Conservation (phyloP, 1,140 invertebrate genomes). For the Pseudomyrmex gracilis region DNA sequence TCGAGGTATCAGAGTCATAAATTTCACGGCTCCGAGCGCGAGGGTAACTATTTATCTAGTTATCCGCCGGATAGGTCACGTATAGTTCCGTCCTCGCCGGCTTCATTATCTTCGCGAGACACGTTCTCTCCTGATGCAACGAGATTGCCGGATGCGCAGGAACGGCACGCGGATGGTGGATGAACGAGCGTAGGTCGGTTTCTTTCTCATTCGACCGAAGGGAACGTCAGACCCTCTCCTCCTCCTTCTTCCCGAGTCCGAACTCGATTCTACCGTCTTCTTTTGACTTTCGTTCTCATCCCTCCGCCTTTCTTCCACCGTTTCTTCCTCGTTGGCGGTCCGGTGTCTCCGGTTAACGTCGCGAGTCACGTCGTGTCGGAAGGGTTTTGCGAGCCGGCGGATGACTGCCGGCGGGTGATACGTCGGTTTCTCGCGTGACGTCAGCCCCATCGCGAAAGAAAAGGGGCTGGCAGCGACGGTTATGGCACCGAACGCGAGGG, state of each 20-base stretch:
- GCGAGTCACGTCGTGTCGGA: constrained; percentile 79
- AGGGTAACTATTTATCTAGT: constrained; percentile 63
- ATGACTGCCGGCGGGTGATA: constrained; percentile 76
- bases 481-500: constrained; percentile 13
- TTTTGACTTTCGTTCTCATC: constrained; percentile 58
- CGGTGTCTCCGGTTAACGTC: constrained; percentile 76
- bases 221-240: neutral
- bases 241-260: neutral
- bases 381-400: constrained; percentile 77
- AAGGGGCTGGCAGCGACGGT: constrained; percentile 47
- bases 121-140: constrained; percentile 69
- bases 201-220: constrained; percentile 60
- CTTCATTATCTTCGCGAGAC: constrained; percentile 73
- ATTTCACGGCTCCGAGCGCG: constrained; percentile 21
- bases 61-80: constrained; percentile 55
- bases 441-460: constrained; percentile 65
- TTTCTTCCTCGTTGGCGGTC: constrained; percentile 60
- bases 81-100: constrained; percentile 67
- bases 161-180: constrained; percentile 16
- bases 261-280: too few relatives aligned
- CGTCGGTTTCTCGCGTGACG: constrained; percentile 76
- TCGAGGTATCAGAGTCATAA: constrained; percentile 31
- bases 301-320: constrained; percentile 57
- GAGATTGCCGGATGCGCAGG: constrained; percentile 68
- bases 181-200: constrained; percentile 41